Evolutionary conservation across 1,140 invertebrate species (phyloP).

Genomic region (Drosophila grimshawi): DNA sequence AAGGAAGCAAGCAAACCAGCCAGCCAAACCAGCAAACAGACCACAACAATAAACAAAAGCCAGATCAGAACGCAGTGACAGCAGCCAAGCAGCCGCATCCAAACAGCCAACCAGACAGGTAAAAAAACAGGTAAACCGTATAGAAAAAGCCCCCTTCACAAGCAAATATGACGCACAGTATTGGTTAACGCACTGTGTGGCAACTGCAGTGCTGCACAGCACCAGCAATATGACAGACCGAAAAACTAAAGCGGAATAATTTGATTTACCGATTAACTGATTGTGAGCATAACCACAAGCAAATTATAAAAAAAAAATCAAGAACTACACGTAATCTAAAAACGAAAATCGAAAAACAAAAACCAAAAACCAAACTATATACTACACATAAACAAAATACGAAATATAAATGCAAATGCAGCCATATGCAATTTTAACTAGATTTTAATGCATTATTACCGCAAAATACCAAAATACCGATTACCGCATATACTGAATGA

Average conservation of each 20-base stretch:
- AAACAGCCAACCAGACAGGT: conserved; percentile 39
- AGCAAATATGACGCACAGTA: conserved; percentile 31
- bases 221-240: conserved; percentile 25
- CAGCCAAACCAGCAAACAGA: conserved; percentile 36
- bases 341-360: conserved; percentile 22
- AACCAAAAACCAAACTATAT: conserved; percentile 65
- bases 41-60: conserved; percentile 18
- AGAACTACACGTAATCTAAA: conserved; percentile 45
- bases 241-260: conserved; percentile 33
- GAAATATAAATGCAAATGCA: conserved; percentile 77
- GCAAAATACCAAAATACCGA: conserved; percentile 68
- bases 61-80: conserved; percentile 17
- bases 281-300: conserved; percentile 55
- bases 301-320: conserved; percentile 43
- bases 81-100: conserved; percentile 26
- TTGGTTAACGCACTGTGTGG: conserved; percentile 29
- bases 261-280: conserved; percentile 60
- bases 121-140: conserved; percentile 36
- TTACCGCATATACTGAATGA: conserved; percentile 64
- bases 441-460: conserved; percentile 82
- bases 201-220: conserved; percentile 35
- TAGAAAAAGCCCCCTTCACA: conserved; percentile 29
- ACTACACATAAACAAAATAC: conserved; percentile 74
- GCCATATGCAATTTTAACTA: conserved; percentile 81
- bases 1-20: conserved; percentile 23